Evolutionary conservation across 2,113 vertebrate species (phyloP), one percentile per base, ranked within the genome.

Genomic region (Lucifuga dentata): DNA sequence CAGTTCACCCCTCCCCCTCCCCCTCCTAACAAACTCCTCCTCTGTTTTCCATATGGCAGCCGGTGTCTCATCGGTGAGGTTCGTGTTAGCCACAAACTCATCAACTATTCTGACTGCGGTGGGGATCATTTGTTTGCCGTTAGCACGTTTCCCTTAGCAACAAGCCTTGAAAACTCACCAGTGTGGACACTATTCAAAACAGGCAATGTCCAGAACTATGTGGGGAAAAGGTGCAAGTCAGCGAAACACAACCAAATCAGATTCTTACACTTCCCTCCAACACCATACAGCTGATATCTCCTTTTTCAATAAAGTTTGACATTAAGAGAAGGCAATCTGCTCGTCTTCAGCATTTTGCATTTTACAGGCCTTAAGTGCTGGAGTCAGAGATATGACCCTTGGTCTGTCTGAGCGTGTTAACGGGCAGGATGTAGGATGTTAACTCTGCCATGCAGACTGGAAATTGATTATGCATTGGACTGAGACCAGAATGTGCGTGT

Each of bases 81-180:
- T 81, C 74, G 80, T 76, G 70, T 80, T 81, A 64, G 58, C 59
- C 21, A 38, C 43, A 44, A 67, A 13, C 65, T 80, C 70, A 76
- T 80, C 68, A 65, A 11, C 68, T 38, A 86, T 75, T 86, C 74
- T 81, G 53, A 49, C 77, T 61, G 55, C 2, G 26, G 71, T 11
- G 33, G 50, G 2, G 59, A 73, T 85, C 65, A 86, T 89, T 81
- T 90, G 85, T 85, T 87, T 86, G 71, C 72, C 67, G 36, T 51
- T 44, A 60, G 64, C 48, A 24, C 13, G 86, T 86, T 81, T 68
- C 78, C 88, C 82, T 17, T 80, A 45, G 85, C 85, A 86, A 89
- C 86, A 43, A 53, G 44, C 58, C 55, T 61, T 26, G n/a, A 69
- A 71, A 73, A n/a, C 33, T 51, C n/a, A 2, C 50, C 19, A 16